Percentiles rank a stretch among this genome's conserved stretches.
Evolutionary conservation across 2,113 vertebrate species (phyloP).

Genomic region (Oryzias curvinotus): DNA sequence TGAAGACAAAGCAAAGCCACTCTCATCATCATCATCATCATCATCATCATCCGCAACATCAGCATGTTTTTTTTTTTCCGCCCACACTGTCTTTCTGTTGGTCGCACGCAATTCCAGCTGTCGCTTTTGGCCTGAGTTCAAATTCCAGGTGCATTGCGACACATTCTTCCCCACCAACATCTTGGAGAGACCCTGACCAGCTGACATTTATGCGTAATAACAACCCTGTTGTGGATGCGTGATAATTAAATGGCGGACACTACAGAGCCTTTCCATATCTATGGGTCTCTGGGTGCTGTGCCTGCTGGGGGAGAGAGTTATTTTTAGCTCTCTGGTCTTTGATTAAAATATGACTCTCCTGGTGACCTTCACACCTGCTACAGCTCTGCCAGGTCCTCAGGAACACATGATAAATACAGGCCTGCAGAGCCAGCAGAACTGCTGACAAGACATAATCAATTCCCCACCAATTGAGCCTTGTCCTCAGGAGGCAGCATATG

Average conservation of each 20-base stretch:
- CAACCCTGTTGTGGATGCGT: constrained; percentile 41
- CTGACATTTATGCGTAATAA: constrained; percentile 57
- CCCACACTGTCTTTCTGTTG: background rate
- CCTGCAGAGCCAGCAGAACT: constrained; percentile 29
- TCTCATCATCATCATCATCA: too few species aligned
- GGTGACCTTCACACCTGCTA: constrained; percentile 72
- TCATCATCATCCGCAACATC: too few species aligned
- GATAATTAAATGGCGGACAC: constrained; percentile 59
- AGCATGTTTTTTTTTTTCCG: background rate
- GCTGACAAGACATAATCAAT: constrained; percentile 61
- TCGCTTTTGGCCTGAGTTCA: constrained; percentile 38
- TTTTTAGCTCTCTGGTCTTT: constrained; percentile 70
- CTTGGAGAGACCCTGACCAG: constrained; percentile 37
- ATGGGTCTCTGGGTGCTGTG: constrained; percentile 27
- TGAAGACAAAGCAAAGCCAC: too few species aligned
- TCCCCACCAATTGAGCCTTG: constrained; percentile 8
- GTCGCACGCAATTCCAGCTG: constrained; percentile 7
- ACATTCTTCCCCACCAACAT: constrained; percentile 32
- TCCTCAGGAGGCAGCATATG: background rate
- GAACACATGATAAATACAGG: constrained; percentile 61
- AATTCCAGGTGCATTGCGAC: constrained; percentile 44
- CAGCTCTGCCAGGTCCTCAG: constrained; percentile 49
- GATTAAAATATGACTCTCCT: constrained; percentile 70
- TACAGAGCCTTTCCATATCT: constrained; percentile 49
- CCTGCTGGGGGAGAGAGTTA: constrained; percentile 51